Evolutionary conservation across 2,888 invertebrate genomes (phyloP), one percentile per base, ranked within the genome.

Genomic region (Fragum whitleyi): DNA sequence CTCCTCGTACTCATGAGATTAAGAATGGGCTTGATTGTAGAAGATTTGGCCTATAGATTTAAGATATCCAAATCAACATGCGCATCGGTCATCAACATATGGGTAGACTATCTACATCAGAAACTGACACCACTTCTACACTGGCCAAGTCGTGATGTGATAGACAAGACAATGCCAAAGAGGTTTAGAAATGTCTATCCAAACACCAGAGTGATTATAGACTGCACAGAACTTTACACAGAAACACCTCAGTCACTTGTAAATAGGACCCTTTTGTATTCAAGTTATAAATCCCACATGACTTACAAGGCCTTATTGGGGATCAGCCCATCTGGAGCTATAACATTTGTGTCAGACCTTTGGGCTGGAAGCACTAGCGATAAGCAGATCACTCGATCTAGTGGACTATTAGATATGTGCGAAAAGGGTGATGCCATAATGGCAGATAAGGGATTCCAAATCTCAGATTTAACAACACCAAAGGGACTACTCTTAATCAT

Each of bases 171-270:
- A 19, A 79, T 87, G 81, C 81, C 86, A 55, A 26, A 26, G 14
- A 67, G 29, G 7, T 87, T 87, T 47, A 75, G 51, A 19, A 42
- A 47, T 21, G 69, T 70, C 55, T 85, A 79, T 65, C 81, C 83
- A 1, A 72, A 62, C 14, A 77, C 77, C 16, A 39, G 84, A 26
- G 81, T 87, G 0, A 79, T 86, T 21, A 62, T 86, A 29, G 87
- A 87, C 78, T 87, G 87, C 47, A 87, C 86, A 42, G 86, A 87
- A 61, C 21, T 87, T 16, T 75, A 36, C 32, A 83, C 80, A 42
- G 72, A 87, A 42, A 76, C 69, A 32, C 83, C 85, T 21, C 51
- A 73, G 1, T 83, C 83, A 11, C 42, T 83, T 0, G 14, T 42
- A 3, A 55, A 68, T 5, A 77, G 77, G 42, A 70, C 77, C 19